Percentiles rank a stretch among this genome's conserved stretches.
Conservation (phyloP, 1,140 invertebrate species). For the Acromyrmex echinatior region DNA sequence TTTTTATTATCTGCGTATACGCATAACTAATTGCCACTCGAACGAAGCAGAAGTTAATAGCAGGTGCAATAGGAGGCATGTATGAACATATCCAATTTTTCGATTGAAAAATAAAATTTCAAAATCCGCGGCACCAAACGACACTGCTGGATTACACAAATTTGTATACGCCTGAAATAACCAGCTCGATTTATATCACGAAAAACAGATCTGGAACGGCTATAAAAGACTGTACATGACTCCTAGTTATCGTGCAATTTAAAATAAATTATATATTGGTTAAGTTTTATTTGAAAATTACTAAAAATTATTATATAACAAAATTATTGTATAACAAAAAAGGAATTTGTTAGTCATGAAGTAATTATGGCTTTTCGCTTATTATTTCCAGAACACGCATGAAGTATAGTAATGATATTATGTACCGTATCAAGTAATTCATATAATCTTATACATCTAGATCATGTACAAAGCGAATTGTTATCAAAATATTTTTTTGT, state of each 20-base stretch:
- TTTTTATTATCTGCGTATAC: conserved; percentile 47
- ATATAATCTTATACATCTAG: no score
- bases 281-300: no score
- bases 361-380: no score
- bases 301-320: no score
- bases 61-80: no score
- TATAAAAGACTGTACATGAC: background rate
- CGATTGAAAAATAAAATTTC: conserved; percentile 48
- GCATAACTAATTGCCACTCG: conserved; percentile 21
- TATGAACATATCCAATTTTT: conserved; percentile 24
- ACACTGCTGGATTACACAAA: conserved; percentile 31
- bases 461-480: no score
- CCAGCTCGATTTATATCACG: conserved; percentile 12
- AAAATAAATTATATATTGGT: background rate
- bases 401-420: no score
- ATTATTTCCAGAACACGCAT: no score
- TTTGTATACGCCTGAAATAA: conserved; percentile 48
- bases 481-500: no score
- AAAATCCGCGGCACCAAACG: conserved; percentile 24
- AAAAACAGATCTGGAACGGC: conserved; percentile 3
- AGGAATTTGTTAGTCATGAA: no score
- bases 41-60: conserved; percentile 9
- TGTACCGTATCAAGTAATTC: no score
- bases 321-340: no score
- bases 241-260: background rate